Base-by-base conservation (phyloP, 2,113 vertebrate genomes). In the Embiotoca jacksoni region DNA sequence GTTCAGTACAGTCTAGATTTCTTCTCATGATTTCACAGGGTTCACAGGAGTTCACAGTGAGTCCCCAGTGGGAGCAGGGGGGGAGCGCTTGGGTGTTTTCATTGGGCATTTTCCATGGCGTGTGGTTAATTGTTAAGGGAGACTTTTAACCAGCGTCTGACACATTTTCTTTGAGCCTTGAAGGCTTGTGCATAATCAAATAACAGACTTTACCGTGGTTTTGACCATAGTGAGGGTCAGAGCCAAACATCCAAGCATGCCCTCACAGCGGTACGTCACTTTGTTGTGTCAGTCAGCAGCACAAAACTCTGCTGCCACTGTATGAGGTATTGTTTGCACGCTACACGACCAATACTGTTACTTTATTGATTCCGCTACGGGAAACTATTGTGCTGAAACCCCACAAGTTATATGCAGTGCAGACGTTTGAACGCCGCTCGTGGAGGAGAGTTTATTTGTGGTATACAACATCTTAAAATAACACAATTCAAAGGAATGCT, bases 41-140 rank as follows among this genome's bases (percentile, higher is more conserved):
- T 89, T 91, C 81, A 81, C 83, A 76, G 32, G 84, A 84, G 93
- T 93, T 94, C 91, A 92, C 74, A 46, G 71, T 44, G 32, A 81
- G 87, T 93, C 83, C 84, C 91, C 85, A 75, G 64, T 68, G 83
- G 85, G 83, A 88, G 82, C 41, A 5, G 53, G 53, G 56, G 85
- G 75, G 74, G 87, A 36, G 78, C 23, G 55, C 59, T 84, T 60
- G 78, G 86, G 84, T 91, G 90, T 92, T 92, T 92, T 89, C 61
- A 47, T 91, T 90, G 83, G 81, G 87, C 75, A 86, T 83, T 85
- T 93, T 94, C 90, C 91, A 91, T 88, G 83, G 72, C 59, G 75
- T 92, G 92, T 84, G 90, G 91, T 95, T 94, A 86, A 89, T 90
- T 92, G 88, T 93, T 93, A 87, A 81, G 81, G 88, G 89, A 87